phyloP scores from a whole-genome alignment of 1,140 invertebrate species.

The Penaeus vannamei region DNA sequence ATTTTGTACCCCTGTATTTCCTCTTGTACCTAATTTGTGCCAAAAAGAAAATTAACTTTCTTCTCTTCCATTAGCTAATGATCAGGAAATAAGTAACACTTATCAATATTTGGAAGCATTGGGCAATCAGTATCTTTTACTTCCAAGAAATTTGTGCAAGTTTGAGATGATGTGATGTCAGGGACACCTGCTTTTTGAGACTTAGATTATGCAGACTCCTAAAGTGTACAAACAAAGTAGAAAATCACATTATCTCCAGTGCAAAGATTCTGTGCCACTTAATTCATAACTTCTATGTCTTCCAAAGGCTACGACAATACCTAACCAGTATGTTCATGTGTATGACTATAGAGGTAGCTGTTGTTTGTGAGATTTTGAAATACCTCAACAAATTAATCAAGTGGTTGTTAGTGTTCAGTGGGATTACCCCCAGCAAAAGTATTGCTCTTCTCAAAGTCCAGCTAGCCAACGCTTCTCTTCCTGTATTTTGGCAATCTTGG shows the following conservation, averaged over 20 bases:
- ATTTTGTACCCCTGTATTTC: slow-evolving; percentile 45
- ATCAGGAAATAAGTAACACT: slow-evolving; percentile 45
- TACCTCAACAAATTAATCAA: slow-evolving; percentile 62
- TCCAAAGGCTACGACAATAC: slow-evolving; percentile 66
- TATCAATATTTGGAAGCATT: slow-evolving; percentile 39
- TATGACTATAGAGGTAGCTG: slow-evolving; percentile 59
- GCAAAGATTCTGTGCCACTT: slow-evolving; percentile 66
- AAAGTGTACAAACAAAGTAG: slow-evolving; percentile 47
- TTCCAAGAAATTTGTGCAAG: slow-evolving; percentile 54
- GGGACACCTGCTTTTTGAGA: slow-evolving; percentile 40
- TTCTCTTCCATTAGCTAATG: slow-evolving; percentile 14
- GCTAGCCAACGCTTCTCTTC: slow-evolving; percentile 59
- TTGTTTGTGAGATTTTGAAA: slow-evolving; percentile 62
- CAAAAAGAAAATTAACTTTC: slow-evolving; percentile 41
- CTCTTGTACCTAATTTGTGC: slow-evolving; percentile 63
- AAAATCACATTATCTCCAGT: slow-evolving; percentile 65
- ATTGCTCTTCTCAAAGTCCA: slow-evolving; percentile 59
- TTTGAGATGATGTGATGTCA: slow-evolving; percentile 63
- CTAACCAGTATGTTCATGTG: slow-evolving; percentile 55
- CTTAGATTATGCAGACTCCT: slow-evolving; percentile 49
- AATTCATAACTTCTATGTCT: slow-evolving; percentile 65
- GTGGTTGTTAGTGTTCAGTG: slow-evolving; percentile 55
- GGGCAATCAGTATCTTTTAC: slow-evolving; percentile 59
- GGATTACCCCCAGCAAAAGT: slow-evolving; percentile 42
- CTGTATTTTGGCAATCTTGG: background rate